Conservation (phyloP, 2,797 vertebrate species). For the Gila robusta region DNA sequence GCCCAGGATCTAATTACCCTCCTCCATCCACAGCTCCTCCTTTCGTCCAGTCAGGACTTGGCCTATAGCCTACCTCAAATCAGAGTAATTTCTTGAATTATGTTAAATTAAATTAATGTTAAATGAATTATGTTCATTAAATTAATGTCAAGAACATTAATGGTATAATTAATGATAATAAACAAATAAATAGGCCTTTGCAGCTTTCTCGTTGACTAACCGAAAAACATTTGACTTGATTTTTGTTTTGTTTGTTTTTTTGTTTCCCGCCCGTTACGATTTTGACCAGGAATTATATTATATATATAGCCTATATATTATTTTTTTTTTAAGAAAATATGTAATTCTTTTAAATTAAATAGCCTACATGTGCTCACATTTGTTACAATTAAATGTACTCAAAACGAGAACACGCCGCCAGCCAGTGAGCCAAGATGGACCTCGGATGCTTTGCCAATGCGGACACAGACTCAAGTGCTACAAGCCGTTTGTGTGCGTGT, state of each 20-base stretch:
- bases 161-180: no score
- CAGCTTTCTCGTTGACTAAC: not conserved
- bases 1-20: no score
- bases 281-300: not conserved
- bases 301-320: not conserved
- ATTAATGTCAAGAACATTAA: no score
- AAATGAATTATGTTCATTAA: no score
- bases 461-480: conserved; percentile 33
- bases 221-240: not conserved
- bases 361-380: not conserved
- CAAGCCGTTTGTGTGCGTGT: not conserved
- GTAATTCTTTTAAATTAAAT: not conserved
- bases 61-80: no score
- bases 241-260: not conserved
- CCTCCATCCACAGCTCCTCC: no score
- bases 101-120: no score
- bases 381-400: not conserved
- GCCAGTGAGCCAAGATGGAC: not conserved
- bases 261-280: not conserved
- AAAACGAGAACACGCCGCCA: not conserved
- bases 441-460: conserved; percentile 19
- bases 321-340: not conserved
- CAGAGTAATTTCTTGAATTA: no score
- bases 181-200: not conserved
- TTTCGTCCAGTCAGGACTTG: no score